A percentile compares a stretch with the other conserved stretches of the same genome.
These are phyloP conservation scores for Dasyurus viverrinus DNA, from an alignment of 2,113 vertebrate genomes.

Conservation along the genomic window DNA sequence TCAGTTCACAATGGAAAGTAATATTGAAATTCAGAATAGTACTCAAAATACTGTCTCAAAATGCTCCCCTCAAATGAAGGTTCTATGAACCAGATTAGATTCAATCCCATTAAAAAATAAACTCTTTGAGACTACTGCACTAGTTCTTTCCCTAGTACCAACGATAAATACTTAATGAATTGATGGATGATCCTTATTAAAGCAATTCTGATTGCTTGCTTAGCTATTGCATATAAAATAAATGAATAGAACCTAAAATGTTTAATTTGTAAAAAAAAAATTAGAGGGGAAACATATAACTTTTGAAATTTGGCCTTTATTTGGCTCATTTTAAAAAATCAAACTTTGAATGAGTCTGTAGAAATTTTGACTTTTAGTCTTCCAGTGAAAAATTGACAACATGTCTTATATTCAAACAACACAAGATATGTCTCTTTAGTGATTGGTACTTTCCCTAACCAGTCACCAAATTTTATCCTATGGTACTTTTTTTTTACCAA, in stretches of 20 bases:
- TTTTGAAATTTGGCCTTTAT: not conserved
- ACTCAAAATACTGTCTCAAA: not conserved
- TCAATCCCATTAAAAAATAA: not conserved
- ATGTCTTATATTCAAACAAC: not conserved
- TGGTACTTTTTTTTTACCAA: not conserved
- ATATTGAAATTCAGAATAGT: not conserved
- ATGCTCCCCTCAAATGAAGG: not conserved
- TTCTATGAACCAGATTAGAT: not conserved
- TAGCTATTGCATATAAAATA: not conserved
- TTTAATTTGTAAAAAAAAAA: not conserved
- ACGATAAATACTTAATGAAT: not conserved
- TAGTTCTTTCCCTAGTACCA: not conserved
- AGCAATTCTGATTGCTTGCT: not conserved
- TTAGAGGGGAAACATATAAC: not conserved
- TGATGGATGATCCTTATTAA: not conserved
- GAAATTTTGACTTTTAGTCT: not conserved
- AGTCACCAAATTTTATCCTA: not conserved
- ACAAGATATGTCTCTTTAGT: not conserved
- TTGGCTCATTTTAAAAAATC: not conserved
- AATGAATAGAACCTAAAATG: not conserved
- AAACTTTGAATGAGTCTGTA: not conserved
- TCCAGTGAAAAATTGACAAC: not conserved
- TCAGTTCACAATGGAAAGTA: not conserved
- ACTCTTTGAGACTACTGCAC: not conserved
- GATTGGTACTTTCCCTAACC: not conserved